Evolutionary conservation across 2,113 vertebrate genomes (phyloP).

Genomic region (Malurus melanocephalus): DNA sequence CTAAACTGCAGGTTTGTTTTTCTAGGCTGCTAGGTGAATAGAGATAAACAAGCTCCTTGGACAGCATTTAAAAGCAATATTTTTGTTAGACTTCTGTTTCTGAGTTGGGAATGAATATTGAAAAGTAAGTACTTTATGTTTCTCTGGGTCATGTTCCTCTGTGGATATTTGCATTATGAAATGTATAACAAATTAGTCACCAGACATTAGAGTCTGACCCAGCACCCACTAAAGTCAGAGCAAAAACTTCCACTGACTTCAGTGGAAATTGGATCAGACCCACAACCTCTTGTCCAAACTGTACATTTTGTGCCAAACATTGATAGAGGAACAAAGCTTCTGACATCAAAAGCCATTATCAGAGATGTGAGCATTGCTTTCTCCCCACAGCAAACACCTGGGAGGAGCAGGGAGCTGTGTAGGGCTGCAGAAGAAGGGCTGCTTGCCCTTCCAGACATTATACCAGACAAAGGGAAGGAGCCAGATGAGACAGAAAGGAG

Average conservation of each 20-base stretch:
- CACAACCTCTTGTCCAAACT: background rate
- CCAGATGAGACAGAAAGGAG: background rate
- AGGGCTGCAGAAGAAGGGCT: background rate
- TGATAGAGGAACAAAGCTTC: background rate
- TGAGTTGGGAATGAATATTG: background rate
- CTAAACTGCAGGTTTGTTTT: slow-evolving; percentile 21
- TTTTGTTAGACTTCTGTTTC: slow-evolving; percentile 9
- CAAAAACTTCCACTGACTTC: slow-evolving; percentile 26
- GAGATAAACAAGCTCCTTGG: slow-evolving; percentile 31
- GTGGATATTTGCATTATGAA: slow-evolving; percentile 2
- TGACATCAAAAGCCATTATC: background rate
- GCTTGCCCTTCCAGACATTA: background rate
- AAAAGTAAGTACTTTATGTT: slow-evolving; percentile 28
- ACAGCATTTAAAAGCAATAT: slow-evolving; percentile 6
- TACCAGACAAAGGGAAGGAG: background rate
- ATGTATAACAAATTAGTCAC: slow-evolving; percentile 25
- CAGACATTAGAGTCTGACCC: background rate
- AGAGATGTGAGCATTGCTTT: background rate
- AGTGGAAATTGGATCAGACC: background rate
- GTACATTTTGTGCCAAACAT: background rate
- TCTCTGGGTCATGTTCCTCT: background rate
- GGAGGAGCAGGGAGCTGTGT: background rate
- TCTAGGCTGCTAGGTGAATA: slow-evolving; percentile 18
- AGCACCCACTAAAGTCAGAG: background rate
- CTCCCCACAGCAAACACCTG: background rate